These are phyloP conservation scores for Mus caroli DNA, from an alignment of 2,797 vertebrate species.

Conservation along the genomic window DNA sequence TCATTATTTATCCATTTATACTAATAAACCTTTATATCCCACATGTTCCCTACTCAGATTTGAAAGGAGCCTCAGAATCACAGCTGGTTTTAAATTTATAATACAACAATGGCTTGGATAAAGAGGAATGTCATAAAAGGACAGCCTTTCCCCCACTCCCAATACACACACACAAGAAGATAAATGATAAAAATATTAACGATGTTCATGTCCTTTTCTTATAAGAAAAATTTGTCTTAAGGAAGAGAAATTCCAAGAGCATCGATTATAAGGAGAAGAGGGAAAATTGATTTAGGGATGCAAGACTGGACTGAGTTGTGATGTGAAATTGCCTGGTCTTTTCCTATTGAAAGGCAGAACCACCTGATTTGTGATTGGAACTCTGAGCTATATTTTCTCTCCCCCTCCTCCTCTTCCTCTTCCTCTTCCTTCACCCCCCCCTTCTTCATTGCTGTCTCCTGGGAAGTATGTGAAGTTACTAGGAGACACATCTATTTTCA, in stretches of 20 bases:
- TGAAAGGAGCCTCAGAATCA: constrained; percentile 79
- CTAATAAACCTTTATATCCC: constrained; percentile 86
- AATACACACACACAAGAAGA: constrained; percentile 72
- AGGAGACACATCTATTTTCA: constrained; percentile 86
- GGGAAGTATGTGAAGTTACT: constrained; percentile 81
- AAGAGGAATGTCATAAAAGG: constrained; percentile 82
- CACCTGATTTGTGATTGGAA: constrained; percentile 88
- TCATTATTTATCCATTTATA: constrained; percentile 86
- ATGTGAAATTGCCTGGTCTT: constrained; percentile 84
- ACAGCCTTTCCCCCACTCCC: constrained; percentile 51
- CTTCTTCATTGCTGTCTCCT: constrained; percentile 45
- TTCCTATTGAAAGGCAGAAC: constrained; percentile 86
- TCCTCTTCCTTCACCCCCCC: too few species aligned
- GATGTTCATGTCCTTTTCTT: constrained; percentile 63
- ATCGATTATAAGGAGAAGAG: constrained; percentile 83
- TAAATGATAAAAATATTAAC: constrained; percentile 69
- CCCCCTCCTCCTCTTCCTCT: neutral
- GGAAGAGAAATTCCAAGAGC: constrained; percentile 84
- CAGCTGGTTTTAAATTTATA: constrained; percentile 86
- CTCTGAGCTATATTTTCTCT: constrained; percentile 72
- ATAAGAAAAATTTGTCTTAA: constrained; percentile 84
- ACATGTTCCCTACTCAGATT: constrained; percentile 81
- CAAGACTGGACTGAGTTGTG: constrained; percentile 86
- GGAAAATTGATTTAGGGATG: constrained; percentile 84
- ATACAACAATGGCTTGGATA: constrained; percentile 79